phyloP scores from a whole-genome alignment of 2,797 vertebrate genomes.

The Lates japonicus region DNA sequence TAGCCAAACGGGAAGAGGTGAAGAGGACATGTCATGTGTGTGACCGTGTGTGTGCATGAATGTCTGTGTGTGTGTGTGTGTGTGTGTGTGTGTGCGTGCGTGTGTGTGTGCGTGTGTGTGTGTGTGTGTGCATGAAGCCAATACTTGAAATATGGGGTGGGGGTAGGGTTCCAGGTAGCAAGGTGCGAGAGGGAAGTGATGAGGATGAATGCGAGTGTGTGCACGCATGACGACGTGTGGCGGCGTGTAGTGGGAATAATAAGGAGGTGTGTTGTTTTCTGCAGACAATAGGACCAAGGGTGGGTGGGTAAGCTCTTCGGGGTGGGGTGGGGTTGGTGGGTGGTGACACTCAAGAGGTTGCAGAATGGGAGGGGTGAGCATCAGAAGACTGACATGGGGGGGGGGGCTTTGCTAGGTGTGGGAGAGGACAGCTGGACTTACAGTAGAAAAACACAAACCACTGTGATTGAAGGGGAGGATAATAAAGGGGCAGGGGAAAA shows the following conservation, averaged over 20 bases:
- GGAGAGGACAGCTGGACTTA: constrained; percentile 68
- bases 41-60: constrained; percentile 15
- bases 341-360: constrained; percentile 22
- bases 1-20: constrained; percentile 47
- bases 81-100: constrained; percentile 5
- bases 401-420: constrained; percentile 31
- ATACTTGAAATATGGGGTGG: constrained; percentile 15
- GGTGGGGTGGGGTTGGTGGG: not conserved
- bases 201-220: constrained; percentile 71
- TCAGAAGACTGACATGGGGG: constrained; percentile 8
- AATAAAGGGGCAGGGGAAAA: constrained; percentile 53
- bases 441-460: constrained; percentile 50
- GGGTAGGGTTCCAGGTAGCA: constrained; percentile 36
- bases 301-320: constrained; percentile 47
- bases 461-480: constrained; percentile 56
- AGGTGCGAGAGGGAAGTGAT: constrained; percentile 62
- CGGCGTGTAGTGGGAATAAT: constrained; percentile 69
- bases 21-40: constrained; percentile 28
- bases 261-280: constrained; percentile 52
- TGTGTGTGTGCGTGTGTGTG: constrained; percentile 7
- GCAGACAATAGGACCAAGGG: constrained; percentile 67
- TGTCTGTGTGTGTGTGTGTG: constrained; percentile 24
- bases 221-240: constrained; percentile 37
- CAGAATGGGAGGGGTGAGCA: constrained; percentile 3
- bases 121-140: constrained; percentile 1